phyloP scores from a whole-genome alignment of 2,797 vertebrate genomes.

The Todus mexicanus region DNA sequence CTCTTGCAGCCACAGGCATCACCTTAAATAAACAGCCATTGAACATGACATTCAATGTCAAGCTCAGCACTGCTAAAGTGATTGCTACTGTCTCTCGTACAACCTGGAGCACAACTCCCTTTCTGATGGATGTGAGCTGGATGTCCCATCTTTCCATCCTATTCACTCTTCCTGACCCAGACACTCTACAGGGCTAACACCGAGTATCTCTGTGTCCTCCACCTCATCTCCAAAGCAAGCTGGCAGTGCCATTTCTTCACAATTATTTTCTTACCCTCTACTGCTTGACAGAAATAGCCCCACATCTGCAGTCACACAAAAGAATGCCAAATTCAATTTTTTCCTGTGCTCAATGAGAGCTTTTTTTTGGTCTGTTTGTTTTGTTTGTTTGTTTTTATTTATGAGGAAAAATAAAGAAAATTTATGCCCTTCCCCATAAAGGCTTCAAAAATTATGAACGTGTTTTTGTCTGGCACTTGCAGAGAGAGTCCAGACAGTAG shows the following conservation, averaged over 20 bases:
- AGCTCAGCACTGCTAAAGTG: constrained; percentile 38
- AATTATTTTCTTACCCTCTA: neutral
- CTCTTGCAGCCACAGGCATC: constrained; percentile 31
- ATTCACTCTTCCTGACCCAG: neutral
- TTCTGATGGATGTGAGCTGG: neutral
- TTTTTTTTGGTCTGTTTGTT: neutral
- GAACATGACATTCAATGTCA: constrained; percentile 46
- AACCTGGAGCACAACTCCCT: constrained; percentile 2
- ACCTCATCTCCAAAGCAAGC: neutral
- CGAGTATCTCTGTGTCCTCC: neutral
- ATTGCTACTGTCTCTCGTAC: constrained; percentile 6
- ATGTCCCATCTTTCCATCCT: neutral
- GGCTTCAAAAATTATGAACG: neutral
- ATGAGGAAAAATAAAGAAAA: neutral
- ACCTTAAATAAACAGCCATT: constrained; percentile 47
- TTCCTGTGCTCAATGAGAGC: neutral
- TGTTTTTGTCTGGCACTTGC: neutral
- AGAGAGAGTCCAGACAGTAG: neutral
- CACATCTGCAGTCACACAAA: neutral
- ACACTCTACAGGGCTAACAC: neutral
- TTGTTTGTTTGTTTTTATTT: neutral
- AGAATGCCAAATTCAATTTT: neutral
- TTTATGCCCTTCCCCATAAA: neutral
- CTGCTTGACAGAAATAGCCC: neutral
- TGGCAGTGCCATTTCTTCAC: neutral